Base-by-base conservation (phyloP, 53 echinoderm and acorn worm genomes). In the Stichopus horrens region DNA sequence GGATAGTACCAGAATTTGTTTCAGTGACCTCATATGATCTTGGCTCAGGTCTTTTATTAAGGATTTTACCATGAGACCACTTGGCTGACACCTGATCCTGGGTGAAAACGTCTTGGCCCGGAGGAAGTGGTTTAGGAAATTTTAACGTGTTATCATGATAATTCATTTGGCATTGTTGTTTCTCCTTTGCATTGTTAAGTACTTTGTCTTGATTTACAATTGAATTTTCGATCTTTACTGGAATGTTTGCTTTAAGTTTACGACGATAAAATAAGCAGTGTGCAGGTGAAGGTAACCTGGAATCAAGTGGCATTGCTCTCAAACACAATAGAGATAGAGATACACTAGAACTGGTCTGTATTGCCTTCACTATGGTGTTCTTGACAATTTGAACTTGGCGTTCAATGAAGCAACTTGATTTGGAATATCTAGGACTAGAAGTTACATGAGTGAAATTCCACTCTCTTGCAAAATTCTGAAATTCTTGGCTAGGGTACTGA, bases 391-490 rank as follows among this genome's bases (percentile, higher is more conserved):
- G 91, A 23, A 95, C 91, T 10, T 80, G 74, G 53, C 94, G 65
- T 78, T 94, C 93, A 71, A 90, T 83, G 73, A 92, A 92, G 4
- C 91, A 90, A 90, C 94, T 94, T 13, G 90, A 92, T 63, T 91
- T 90, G 5, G 94, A 91, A 51, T 90, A 96, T 52, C 89, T 80
- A 11, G 92, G 92, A 10, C 89, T 90, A 4, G 91, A 94, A 9
- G 96, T 94, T 5, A 91, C 86, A 84, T 96, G 96, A 55, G 53
- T 54, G 52, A 96, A 90, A 21, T 88, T 73, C 96, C 94, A 96
- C 11, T 85, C 58, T 0, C 73, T 76, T n/a, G 91, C 92, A 79
- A 96, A 96, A 23, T 83, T 57, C 74, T 81, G 84, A 91, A 90
- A 94, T 57, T 73, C 77, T 18, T 66, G 68, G 56, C 92, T 80